A percentile compares a stretch with the other conserved stretches of the same genome.
Conservation (phyloP, 1,140 invertebrate genomes). For the Fragariocoptes setiger region DNA sequence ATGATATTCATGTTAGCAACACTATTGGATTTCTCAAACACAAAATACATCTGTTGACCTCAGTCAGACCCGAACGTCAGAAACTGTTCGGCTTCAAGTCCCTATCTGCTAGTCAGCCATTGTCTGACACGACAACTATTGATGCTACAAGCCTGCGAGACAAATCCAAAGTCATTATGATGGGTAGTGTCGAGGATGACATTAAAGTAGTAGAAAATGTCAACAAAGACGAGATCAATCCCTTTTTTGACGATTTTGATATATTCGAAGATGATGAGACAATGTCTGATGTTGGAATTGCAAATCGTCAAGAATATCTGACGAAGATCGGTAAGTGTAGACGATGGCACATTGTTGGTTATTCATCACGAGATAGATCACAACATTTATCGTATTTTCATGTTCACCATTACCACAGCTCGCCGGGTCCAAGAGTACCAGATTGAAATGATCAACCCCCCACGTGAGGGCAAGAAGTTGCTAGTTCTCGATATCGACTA, state of each 20-base stretch:
- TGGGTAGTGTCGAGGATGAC: constrained; percentile 69
- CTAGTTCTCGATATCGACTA: constrained; percentile 89
- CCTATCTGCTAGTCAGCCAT: constrained; percentile 9
- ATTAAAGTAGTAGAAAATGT: constrained; percentile 43
- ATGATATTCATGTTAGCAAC: too few species aligned
- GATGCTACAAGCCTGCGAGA: constrained; percentile 8
- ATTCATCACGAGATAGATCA: too few species aligned
- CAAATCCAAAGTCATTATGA: constrained; percentile 78
- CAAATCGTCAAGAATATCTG: constrained; percentile 32
- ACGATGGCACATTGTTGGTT: too few species aligned
- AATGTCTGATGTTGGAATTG: constrained; percentile 31
- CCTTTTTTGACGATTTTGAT: constrained; percentile 43
- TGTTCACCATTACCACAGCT: too few species aligned
- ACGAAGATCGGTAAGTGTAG: too few species aligned
- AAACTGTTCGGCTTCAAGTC: constrained; percentile 62
- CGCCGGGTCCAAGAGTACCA: constrained; percentile 52
- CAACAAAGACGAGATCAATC: constrained; percentile 18
- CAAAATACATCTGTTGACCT: constrained; percentile 40
- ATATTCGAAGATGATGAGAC: constrained; percentile 28
- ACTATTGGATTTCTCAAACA: constrained; percentile 37
- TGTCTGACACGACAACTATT: constrained; percentile 10
- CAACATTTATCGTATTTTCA: too few species aligned
- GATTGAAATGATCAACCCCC: constrained; percentile 43
- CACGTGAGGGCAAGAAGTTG: constrained; percentile 42
- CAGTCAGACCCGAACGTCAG: constrained; percentile 55